A percentile compares a stretch with the other conserved stretches of the same genome.
These are phyloP conservation scores for Drosophila arizonae DNA, from an alignment of 1,140 invertebrate species.

Conservation along the genomic window DNA sequence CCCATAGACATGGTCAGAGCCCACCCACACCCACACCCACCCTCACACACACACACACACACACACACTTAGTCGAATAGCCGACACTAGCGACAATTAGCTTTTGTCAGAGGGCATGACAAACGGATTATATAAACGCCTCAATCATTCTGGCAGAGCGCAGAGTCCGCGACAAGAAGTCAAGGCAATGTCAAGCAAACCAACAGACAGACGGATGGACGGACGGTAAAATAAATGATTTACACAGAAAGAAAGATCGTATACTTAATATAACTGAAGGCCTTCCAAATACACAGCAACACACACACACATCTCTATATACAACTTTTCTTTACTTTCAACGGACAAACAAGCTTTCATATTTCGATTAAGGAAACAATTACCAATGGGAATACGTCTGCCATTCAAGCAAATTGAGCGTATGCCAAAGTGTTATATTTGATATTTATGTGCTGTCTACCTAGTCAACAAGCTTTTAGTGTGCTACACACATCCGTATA, in stretches of 20 bases:
- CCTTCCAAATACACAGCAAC: neutral
- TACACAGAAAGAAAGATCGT: conserved; percentile 37
- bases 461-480: conserved; percentile 12
- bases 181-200: conserved; percentile 20
- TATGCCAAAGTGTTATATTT: neutral
- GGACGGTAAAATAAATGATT: conserved; percentile 19
- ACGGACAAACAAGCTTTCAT: neutral
- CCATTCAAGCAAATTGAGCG: conserved; percentile 5
- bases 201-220: neutral
- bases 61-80: conserved; percentile 1
- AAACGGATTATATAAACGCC: conserved; percentile 67
- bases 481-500: neutral
- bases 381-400: conserved; percentile 1
- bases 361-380: neutral
- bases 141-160: conserved; percentile 57
- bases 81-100: conserved; percentile 57
- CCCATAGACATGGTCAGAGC: conserved; percentile 10
- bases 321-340: neutral
- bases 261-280: neutral
- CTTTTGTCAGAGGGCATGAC: conserved; percentile 60
- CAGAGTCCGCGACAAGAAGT: conserved; percentile 33
- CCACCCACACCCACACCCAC: neutral
- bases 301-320: too few species aligned
- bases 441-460: conserved; percentile 4
- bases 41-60: conserved; percentile 12